phyloP scores from a whole-genome alignment of 2,797 vertebrate genomes.

The Anabacerthia variegaticeps region DNA sequence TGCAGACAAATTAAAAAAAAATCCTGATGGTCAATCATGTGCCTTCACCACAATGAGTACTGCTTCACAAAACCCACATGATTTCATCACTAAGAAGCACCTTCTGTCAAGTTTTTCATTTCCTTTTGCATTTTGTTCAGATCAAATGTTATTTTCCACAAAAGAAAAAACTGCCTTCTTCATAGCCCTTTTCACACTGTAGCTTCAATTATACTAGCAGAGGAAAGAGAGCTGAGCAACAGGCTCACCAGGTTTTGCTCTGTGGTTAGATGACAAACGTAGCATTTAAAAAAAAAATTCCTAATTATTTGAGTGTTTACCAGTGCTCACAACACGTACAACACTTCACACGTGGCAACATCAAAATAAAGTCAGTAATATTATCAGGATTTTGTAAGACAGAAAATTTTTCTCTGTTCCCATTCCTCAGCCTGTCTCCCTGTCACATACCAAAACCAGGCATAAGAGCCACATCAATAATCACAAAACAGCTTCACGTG shows the following conservation, averaged over 20 bases:
- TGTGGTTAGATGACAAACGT: background rate
- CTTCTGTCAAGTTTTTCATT: background rate
- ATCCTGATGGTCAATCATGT: background rate
- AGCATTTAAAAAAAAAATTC: background rate
- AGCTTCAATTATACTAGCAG: background rate
- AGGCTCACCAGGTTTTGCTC: background rate
- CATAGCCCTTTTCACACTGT: background rate
- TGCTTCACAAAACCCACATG: background rate
- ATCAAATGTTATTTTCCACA: background rate
- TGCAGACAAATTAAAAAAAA: rapidly evolving
- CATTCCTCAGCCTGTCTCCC: background rate
- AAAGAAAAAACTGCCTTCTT: background rate
- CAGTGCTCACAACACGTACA: background rate
- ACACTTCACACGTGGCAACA: background rate
- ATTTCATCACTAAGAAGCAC: background rate
- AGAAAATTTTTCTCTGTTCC: background rate
- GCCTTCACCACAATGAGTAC: background rate
- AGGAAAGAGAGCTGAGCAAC: background rate
- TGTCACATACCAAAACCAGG: background rate
- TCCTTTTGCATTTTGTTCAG: background rate
- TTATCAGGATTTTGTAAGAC: background rate
- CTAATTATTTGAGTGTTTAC: background rate
- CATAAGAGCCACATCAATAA: background rate
- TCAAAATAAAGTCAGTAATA: background rate
- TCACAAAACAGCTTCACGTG: background rate